Percentiles rank a stretch among this genome's conserved stretches.
phyloP scores from a whole-genome alignment of 2,797 vertebrate genomes.

The Melanogrammus aeglefinus region DNA sequence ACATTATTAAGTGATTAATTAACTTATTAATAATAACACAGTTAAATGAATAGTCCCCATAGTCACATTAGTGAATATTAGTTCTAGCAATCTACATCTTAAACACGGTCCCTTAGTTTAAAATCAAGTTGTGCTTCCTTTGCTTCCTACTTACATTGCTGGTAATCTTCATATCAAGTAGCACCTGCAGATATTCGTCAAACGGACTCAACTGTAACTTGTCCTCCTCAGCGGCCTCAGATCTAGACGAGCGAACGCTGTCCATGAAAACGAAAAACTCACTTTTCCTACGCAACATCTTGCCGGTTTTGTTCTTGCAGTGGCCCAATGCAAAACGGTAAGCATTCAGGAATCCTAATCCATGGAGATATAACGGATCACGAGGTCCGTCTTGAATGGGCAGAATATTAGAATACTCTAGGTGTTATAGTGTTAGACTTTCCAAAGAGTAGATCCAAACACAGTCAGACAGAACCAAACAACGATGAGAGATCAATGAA shows the following conservation, averaged over 20 bases:
- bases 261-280: constrained; percentile 68
- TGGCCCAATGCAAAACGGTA: neutral
- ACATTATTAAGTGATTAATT: neutral
- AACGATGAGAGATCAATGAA: constrained; percentile 16
- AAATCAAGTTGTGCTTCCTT: neutral
- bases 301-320: constrained; percentile 7
- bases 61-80: neutral
- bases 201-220: constrained; percentile 38
- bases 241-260: constrained; percentile 37
- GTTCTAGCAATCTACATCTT: neutral
- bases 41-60: neutral
- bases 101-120: neutral
- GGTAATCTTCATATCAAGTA: constrained; percentile 67
- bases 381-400: neutral
- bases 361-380: constrained; percentile 7
- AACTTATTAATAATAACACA: neutral
- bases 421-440: neutral
- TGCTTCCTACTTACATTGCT: constrained; percentile 63
- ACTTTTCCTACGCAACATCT: constrained; percentile 65
- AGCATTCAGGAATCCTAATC: constrained; percentile 33
- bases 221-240: constrained; percentile 46
- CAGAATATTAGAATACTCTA: neutral
- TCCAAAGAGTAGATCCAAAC: neutral
- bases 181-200: constrained; percentile 65
- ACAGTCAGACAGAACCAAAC: constrained; percentile 9